phyloP scores from a whole-genome alignment of 2,113 vertebrate genomes.

The Paradisaea rubra region DNA sequence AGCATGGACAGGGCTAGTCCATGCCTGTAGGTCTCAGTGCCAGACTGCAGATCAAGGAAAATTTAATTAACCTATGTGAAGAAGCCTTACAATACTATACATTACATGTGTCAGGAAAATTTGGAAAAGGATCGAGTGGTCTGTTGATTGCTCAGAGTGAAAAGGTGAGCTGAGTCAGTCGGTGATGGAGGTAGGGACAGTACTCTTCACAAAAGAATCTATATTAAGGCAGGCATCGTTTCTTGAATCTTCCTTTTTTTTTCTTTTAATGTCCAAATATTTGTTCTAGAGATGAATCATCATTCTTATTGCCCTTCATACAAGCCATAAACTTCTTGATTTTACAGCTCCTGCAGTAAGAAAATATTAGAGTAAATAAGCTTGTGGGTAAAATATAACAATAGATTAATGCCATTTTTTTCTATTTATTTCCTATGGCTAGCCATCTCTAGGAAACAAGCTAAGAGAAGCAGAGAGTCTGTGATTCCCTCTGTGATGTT shows the following conservation, averaged over 20 bases:
- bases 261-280: neutral
- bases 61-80: neutral
- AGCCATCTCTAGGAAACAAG: neutral
- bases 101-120: neutral
- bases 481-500: neutral
- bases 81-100: neutral
- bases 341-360: conserved; percentile 16
- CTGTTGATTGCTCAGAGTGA: neutral
- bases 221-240: neutral
- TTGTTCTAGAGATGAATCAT: conserved; percentile 46
- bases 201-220: neutral
- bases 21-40: neutral
- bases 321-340: neutral
- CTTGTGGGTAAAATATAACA: neutral
- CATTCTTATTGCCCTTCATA: conserved; percentile 3
- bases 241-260: neutral
- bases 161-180: neutral
- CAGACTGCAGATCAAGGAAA: neutral
- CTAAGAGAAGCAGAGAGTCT: neutral
- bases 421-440: neutral
- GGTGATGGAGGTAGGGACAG: neutral
- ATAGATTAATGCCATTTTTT: neutral
- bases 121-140: neutral
- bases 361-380: conserved; percentile 17
- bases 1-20: neutral